Evolutionary conservation across 2,888 invertebrate genomes (phyloP), one percentile per base, ranked within the genome.

Genomic region (Lasioglossum marginatum): DNA sequence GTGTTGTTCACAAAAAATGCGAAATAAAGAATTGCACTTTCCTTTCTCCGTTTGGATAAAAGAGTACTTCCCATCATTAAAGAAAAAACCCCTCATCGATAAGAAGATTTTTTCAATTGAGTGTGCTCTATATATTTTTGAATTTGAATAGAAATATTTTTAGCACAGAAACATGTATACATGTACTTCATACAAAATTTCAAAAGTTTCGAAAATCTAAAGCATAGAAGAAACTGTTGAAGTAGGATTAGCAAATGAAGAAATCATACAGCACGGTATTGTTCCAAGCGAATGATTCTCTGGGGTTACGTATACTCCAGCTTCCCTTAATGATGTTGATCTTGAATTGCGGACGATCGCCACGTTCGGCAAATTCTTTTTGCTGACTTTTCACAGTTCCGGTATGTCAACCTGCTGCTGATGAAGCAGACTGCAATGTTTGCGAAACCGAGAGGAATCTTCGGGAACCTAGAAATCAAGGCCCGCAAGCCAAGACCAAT

Each of bases 401-500:
- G n/a, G 77, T 78, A 40, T 52, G 84, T 74, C 73, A 82, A 77
- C 82, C 45, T 40, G 37, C 14, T 60, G 43, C 68, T 82, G 78
- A 84, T 84, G 77, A 82, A 63, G 78, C 63, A 72, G 77, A 84
- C 83, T 78, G 78, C 74, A 78, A 43, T 83, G 84, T 85, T 83
- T 85, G 84, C 78, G 75, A 77, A 78, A 78, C 60, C 52, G 70
- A 78, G 74, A 52, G 48, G 71, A 83, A 83, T 83, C 63, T 72
- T 78, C 31, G 52, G 14, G 31, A 78, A 70, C 10, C 34, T 48
- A 4, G 70, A 34, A 74, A 78, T 57, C 78, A 52, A 48, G 72
- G 45, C 52, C 48, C 45, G 23, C 52, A 23, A 78, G 66, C 70
- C 43, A 78, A 66, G 52, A 75, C 74, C 74, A 83, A 71, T 84